Base-by-base conservation (phyloP, 2,113 vertebrate genomes). In the Neodon shergylaensis region DNA sequence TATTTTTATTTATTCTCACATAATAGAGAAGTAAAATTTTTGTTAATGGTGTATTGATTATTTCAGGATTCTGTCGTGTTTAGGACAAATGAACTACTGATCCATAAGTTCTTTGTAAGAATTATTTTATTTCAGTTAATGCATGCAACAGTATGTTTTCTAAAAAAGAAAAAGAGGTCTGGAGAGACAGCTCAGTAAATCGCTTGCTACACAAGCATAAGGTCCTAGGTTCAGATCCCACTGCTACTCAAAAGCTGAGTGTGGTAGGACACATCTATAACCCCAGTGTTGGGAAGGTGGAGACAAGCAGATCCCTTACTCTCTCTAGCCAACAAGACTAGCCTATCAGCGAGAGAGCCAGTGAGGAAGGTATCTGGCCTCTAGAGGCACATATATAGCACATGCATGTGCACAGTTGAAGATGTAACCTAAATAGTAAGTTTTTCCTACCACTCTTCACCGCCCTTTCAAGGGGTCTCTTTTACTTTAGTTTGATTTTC, bases 111-210 rank as follows among this genome's bases (percentile, higher is more conserved):
- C 72, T 39, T 81, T 47, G 74, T 85, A 42, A 72, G n/a, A 91
- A 88, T 84, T 94, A 39, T 87, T 91, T 33, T 84, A 58, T 90
- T 96, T 86, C 91, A 92, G 54, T 36, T 87, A 86, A 65, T 61
- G 19, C 4, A 52, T 63, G 4, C 28, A 19, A 12, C 31, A n/a
- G 17, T 33, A 22, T 42, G 72, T 24, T 74, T 39, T 74, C 39
- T 73, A 4, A 21, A 73, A 73, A 39, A 21, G 2, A 73, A 19
- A 39, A n/a, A 39, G 36, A 52, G 31, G 31, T 33, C 77, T 79
- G 31, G 49, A 33, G 49, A 76, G 73, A 70, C 31, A 68, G 12
- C 65, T 68, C 65, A 68, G 31, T 68, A 68, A 68, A 68, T 31
- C 33, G 12, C 28, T 68, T 68, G 24, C 13, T 63, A 28, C 54